Percentiles rank a stretch among this genome's conserved stretches.
Conservation (phyloP, 2,888 invertebrate species). For the Chrysodeixis includens region DNA sequence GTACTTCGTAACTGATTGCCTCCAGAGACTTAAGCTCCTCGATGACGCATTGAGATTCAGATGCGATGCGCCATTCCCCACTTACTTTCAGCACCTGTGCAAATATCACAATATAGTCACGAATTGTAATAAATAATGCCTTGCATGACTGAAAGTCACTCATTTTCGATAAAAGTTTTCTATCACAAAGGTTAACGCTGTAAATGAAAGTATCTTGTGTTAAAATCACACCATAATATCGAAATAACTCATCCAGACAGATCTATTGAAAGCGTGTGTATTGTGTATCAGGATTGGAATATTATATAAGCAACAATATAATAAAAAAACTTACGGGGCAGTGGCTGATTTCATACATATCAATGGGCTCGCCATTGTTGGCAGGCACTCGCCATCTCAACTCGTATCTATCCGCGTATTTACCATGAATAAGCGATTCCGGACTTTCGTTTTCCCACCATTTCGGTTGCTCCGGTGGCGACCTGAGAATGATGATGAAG, state of each 20-base stretch:
- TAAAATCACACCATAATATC: constrained; percentile 10
- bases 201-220: neutral
- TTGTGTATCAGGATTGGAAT: constrained; percentile 46
- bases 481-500: constrained; percentile 75
- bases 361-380: constrained; percentile 97
- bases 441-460: constrained; percentile 83
- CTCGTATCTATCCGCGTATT: constrained; percentile 94
- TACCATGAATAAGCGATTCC: constrained; percentile 83
- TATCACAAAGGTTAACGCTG: neutral
- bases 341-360: constrained; percentile 94
- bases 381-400: constrained; percentile 95
- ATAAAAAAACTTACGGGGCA: constrained; percentile 91
- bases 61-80: constrained; percentile 90
- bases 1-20: constrained; percentile 91
- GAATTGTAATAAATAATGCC: neutral
- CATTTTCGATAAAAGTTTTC: too few species aligned
- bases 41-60: constrained; percentile 88
- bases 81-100: constrained; percentile 91
- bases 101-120: constrained; percentile 20
- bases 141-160: neutral
- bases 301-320: constrained; percentile 43
- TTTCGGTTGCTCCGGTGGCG: constrained; percentile 92
- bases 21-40: constrained; percentile 90
- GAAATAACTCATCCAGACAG: constrained; percentile 80
- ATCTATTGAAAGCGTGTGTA: constrained; percentile 51